Conservation (phyloP, 1,140 invertebrate genomes). For the Drosophila trapezifrons region DNA sequence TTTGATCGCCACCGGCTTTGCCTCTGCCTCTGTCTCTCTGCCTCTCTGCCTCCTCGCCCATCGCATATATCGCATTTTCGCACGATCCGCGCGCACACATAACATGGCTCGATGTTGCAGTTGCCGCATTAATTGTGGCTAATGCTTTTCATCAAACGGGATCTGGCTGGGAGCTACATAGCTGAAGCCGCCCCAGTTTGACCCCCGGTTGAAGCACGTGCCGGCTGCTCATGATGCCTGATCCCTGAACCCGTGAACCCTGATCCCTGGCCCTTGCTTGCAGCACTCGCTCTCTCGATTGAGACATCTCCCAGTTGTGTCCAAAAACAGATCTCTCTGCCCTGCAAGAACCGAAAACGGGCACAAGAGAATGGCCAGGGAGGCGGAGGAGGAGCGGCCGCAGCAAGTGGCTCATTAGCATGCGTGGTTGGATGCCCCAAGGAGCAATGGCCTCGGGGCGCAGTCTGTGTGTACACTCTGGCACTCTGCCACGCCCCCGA, state of each 20-base stretch:
- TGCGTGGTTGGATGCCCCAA: slow-evolving; percentile 42
- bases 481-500: slow-evolving; percentile 24
- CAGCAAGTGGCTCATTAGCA: slow-evolving; percentile 62
- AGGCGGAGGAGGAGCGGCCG: not conserved
- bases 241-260: not conserved
- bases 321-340: not conserved
- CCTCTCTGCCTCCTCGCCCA: not conserved
- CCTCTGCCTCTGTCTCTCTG: not conserved
- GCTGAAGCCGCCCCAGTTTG: slow-evolving; percentile 2
- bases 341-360: not conserved
- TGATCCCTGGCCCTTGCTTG: not conserved
- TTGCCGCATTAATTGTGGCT: slow-evolving; percentile 41
- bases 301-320: not conserved
- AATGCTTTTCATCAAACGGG: slow-evolving; percentile 44
- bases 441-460: slow-evolving; percentile 63
- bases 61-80: slow-evolving; percentile 37
- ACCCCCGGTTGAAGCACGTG: slow-evolving; percentile 17
- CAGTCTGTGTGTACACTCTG: slow-evolving; percentile 9
- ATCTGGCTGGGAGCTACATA: not conserved
- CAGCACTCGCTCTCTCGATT: not conserved
- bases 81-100: slow-evolving; percentile 27
- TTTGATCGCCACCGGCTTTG: slow-evolving; percentile 18
- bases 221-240: not conserved
- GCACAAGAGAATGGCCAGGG: not conserved
- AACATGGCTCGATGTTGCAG: slow-evolving; percentile 9